Percentiles rank a stretch among this genome's conserved stretches.
Evolutionary conservation across 2,113 vertebrate genomes (phyloP).

Genomic region (Danionella cerebrum): DNA sequence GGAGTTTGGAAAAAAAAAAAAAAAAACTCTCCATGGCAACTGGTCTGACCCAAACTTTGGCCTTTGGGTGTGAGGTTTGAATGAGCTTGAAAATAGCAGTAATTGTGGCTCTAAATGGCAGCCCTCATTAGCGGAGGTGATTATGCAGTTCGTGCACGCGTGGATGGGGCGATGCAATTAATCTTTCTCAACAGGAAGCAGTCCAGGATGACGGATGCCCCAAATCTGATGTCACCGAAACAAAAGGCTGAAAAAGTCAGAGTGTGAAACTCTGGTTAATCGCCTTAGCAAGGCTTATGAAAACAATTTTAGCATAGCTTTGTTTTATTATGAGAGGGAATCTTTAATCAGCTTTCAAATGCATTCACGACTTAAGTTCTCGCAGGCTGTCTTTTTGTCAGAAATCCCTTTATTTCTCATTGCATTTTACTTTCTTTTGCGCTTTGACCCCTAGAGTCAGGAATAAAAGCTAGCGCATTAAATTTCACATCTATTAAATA

Average conservation of each 20-base stretch:
- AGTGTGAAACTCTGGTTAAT: slow-evolving; percentile 65
- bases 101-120: slow-evolving; percentile 43
- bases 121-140: slow-evolving; percentile 60
- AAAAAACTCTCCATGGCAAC: slow-evolving; percentile 28
- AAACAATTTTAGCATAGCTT: slow-evolving; percentile 10
- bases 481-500: slow-evolving; percentile 1
- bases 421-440: neutral
- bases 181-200: slow-evolving; percentile 72
- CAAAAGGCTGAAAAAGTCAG: slow-evolving; percentile 55
- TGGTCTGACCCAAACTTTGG: slow-evolving; percentile 35
- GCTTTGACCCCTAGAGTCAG: neutral
- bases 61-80: slow-evolving; percentile 39
- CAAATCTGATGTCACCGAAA: slow-evolving; percentile 58
- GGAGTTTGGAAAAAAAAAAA: neutral
- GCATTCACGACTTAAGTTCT: neutral
- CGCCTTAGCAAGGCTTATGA: slow-evolving; percentile 53
- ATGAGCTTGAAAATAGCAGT: slow-evolving; percentile 40
- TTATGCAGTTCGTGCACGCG: slow-evolving; percentile 66
- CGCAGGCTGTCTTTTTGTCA: neutral
- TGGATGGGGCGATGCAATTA: slow-evolving; percentile 67
- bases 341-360: slow-evolving; percentile 16
- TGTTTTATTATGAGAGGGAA: slow-evolving; percentile 11
- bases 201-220: slow-evolving; percentile 43
- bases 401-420: neutral
- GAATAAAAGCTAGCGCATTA: neutral